Evolutionary conservation across 2,888 invertebrate species (phyloP).

Genomic region (Cremastinae sp.): DNA sequence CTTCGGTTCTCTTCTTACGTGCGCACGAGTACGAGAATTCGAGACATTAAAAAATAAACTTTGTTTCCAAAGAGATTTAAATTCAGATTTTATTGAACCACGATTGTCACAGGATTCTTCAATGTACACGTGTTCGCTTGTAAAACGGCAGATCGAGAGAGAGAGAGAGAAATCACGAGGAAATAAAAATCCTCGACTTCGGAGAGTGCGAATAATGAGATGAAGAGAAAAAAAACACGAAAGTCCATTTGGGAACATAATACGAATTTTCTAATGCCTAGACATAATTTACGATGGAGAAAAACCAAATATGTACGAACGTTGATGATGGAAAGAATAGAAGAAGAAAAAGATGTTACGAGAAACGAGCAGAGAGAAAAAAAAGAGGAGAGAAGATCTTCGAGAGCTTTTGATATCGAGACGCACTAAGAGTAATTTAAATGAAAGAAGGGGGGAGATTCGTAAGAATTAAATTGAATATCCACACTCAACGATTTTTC

Average conservation of each 20-base stretch:
- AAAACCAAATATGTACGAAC: conserved; percentile 30
- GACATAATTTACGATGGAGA: conserved; percentile 47
- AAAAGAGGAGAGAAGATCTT: not conserved
- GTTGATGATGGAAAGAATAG: conserved; percentile 27
- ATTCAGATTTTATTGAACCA: not conserved
- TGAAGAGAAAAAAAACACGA: conserved; percentile 51
- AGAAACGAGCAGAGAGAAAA: not conserved
- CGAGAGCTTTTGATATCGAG: conserved; percentile 24
- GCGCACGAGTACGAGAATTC: not conserved
- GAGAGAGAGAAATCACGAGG: no score
- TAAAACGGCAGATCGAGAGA: not conserved
- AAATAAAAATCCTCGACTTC: not conserved
- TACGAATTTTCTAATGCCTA: conserved; percentile 59
- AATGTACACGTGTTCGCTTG: not conserved
- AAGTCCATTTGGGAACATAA: conserved; percentile 60
- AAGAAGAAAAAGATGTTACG: conserved; percentile 1
- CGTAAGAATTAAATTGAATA: conserved; percentile 1
- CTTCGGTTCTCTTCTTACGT: not conserved
- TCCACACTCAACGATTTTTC: not conserved
- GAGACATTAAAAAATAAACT: not conserved
- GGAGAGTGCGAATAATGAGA: not conserved
- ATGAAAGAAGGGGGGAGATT: conserved; percentile 3
- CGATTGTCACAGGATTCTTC: conserved; percentile 12
- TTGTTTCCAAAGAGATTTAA: not conserved
- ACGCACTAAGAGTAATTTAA: conserved; percentile 1